A percentile compares a stretch with the other conserved stretches of the same genome.
These are phyloP conservation scores for Lobophora halterata DNA, from an alignment of 2,888 invertebrate species.

Conservation along the genomic window DNA sequence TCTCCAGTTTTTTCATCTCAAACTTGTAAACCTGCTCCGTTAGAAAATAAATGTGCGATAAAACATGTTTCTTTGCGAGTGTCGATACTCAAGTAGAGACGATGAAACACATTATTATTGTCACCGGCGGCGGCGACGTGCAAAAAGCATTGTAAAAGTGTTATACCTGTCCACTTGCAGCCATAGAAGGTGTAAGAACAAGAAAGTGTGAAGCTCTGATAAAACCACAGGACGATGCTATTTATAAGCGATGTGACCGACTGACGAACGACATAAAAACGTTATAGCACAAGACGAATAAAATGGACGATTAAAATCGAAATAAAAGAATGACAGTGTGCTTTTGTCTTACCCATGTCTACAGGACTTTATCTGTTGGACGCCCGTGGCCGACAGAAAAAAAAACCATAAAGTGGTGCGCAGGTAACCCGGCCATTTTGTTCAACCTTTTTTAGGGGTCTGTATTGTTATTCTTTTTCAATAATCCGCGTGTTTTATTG, in stretches of 20 bases:
- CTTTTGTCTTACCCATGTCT: slow-evolving; percentile 77
- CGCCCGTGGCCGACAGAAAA: slow-evolving; percentile 51
- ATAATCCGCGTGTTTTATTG: slow-evolving; percentile 76
- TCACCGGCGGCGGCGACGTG: not conserved
- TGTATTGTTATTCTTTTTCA: slow-evolving; percentile 67
- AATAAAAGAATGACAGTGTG: slow-evolving; percentile 68
- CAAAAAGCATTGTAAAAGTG: slow-evolving; percentile 7
- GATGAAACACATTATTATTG: not conserved
- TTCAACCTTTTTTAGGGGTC: slow-evolving; percentile 55
- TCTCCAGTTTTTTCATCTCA: no score
- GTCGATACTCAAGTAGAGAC: not conserved
- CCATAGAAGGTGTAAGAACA: slow-evolving; percentile 24
- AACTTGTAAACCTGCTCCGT: no score
- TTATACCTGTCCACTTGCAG: slow-evolving; percentile 1
- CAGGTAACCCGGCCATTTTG: slow-evolving; percentile 73
- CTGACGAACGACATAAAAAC: slow-evolving; percentile 48
- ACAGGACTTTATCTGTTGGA: slow-evolving; percentile 66
- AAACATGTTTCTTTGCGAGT: no score
- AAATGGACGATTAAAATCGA: slow-evolving; percentile 69
- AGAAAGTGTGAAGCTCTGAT: slow-evolving; percentile 42
- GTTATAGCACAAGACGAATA: slow-evolving; percentile 48
- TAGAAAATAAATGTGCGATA: no score
- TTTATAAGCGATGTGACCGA: slow-evolving; percentile 33
- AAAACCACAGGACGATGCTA: slow-evolving; percentile 37
- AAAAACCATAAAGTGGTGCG: slow-evolving; percentile 54